Percentiles rank a stretch among this genome's conserved stretches.
Evolutionary conservation across 1,140 invertebrate genomes (phyloP).

Genomic region (Phenacoccus solenopsis): DNA sequence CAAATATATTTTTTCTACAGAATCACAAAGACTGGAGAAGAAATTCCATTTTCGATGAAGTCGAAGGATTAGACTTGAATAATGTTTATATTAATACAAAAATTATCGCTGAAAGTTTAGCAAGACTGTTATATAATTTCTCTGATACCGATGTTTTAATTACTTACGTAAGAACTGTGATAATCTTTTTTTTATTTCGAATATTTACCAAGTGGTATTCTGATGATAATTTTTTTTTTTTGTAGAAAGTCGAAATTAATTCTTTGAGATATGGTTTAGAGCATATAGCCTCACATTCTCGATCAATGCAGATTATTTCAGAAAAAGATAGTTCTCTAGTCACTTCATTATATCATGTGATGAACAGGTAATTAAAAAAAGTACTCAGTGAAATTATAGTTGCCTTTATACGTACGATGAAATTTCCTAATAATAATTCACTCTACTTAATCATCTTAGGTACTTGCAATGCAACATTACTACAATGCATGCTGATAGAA

Average conservation of each 20-base stretch:
- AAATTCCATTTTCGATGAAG: slow-evolving; percentile 48
- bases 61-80: slow-evolving; percentile 43
- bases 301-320: slow-evolving; percentile 56
- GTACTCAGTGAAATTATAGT: no score
- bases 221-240: slow-evolving; percentile 16
- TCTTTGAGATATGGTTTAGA: slow-evolving; percentile 60
- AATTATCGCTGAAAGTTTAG: slow-evolving; percentile 68
- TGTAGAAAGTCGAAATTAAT: slow-evolving; percentile 55
- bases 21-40: slow-evolving; percentile 44
- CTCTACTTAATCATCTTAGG: no score
- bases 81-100: slow-evolving; percentile 55
- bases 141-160: slow-evolving; percentile 6
- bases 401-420: no score
- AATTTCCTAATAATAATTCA: no score
- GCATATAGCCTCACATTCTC: slow-evolving; percentile 53
- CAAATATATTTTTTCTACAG: slow-evolving; percentile 26
- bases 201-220: no score
- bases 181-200: neutral
- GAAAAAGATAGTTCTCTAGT: slow-evolving; percentile 52
- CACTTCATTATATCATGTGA: slow-evolving; percentile 51
- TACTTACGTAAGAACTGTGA: slow-evolving; percentile 11
- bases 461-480: neutral
- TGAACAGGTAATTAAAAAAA: slow-evolving; percentile 58
- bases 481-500: slow-evolving; percentile 45
- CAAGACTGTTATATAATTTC: slow-evolving; percentile 52